Conservation (phyloP, 2,797 vertebrate species). For the Pygocentrus nattereri region DNA sequence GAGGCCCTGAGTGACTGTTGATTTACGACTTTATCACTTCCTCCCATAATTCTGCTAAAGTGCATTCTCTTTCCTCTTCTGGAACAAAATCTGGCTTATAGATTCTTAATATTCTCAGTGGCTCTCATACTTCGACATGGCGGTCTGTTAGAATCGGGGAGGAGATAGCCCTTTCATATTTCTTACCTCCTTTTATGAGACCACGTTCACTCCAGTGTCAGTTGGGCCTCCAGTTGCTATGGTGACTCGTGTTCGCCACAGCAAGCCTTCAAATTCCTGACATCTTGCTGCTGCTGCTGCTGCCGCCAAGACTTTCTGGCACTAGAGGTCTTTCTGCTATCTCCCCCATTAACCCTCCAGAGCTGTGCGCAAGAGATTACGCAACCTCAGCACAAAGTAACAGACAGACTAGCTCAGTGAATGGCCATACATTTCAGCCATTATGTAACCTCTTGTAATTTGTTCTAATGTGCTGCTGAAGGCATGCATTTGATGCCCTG, state of each 20-base stretch:
- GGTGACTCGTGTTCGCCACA: constrained; percentile 10
- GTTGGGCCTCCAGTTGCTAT: not conserved
- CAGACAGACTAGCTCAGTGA: not conserved
- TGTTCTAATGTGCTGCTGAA: not conserved
- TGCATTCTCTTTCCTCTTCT: not conserved
- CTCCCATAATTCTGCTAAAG: constrained; percentile 15
- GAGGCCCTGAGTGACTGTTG: not conserved
- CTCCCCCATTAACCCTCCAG: not conserved
- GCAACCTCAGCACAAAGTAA: not conserved
- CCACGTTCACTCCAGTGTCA: not conserved
- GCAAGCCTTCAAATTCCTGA: constrained; percentile 50
- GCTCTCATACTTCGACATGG: not conserved
- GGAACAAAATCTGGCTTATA: not conserved
- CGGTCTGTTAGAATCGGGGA: not conserved
- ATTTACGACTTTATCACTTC: constrained; percentile 30
- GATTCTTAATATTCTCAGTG: not conserved
- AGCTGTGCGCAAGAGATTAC: not conserved
- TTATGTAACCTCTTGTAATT: not conserved
- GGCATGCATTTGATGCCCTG: no score
- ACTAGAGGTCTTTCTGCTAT: constrained; percentile 9
- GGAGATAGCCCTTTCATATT: not conserved
- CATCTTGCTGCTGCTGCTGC: constrained; percentile 18
- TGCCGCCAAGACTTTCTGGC: constrained; percentile 29
- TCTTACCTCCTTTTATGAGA: not conserved
- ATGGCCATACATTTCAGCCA: not conserved